Conservation (phyloP, 2,888 invertebrate species). For the Autographa gamma region DNA sequence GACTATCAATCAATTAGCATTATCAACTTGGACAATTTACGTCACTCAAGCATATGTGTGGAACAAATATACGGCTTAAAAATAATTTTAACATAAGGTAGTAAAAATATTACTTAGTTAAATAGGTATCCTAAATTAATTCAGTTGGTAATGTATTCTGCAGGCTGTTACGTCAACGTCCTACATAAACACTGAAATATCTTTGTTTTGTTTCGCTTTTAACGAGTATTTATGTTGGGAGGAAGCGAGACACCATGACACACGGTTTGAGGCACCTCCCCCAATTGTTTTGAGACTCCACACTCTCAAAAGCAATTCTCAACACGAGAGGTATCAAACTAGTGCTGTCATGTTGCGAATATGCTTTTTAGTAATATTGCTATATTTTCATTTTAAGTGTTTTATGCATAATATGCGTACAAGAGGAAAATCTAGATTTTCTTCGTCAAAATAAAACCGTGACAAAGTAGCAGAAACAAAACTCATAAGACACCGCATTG, state of each 20-base stretch:
- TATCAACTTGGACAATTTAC: slow-evolving; percentile 20
- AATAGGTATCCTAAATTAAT: neutral
- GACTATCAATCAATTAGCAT: slow-evolving; percentile 35
- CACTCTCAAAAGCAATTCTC: slow-evolving; percentile 39
- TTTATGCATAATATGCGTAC: no score
- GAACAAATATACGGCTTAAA: neutral
- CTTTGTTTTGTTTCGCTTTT: neutral
- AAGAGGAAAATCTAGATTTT: neutral
- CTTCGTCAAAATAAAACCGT: slow-evolving; percentile 13
- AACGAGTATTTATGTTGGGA: neutral
- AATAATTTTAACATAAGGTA: neutral
- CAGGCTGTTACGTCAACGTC: neutral
- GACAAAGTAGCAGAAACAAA: neutral
- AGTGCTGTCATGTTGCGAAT: slow-evolving; percentile 15
- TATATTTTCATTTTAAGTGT: neutral
- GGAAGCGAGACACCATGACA: slow-evolving; percentile 16
- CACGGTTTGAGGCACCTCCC: slow-evolving; percentile 16
- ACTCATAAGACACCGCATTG: slow-evolving; percentile 24
- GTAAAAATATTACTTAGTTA: neutral
- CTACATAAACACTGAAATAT: neutral
- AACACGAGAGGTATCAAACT: slow-evolving; percentile 31
- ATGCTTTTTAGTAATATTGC: neutral
- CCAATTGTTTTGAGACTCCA: neutral
- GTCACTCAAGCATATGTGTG: neutral
- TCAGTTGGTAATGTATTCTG: neutral